Evolutionary conservation across 2,888 invertebrate genomes (phyloP), one percentile per base, ranked within the genome.

Genomic region (Lepidocyrtinus sp.): DNA sequence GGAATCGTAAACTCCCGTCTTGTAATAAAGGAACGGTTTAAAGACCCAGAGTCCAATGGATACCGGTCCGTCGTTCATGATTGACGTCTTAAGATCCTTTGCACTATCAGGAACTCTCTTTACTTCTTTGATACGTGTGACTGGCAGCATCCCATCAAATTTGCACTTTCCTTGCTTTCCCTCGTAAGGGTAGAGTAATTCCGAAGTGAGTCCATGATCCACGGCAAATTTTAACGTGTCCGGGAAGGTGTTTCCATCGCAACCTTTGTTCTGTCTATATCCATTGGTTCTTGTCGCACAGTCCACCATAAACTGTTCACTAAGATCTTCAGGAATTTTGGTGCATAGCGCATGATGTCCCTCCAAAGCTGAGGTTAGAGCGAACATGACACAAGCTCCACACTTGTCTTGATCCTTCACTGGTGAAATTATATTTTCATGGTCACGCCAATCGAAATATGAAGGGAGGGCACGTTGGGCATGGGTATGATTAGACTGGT

Each of bases 371-470:
- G 68, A 61, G 0, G 78, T 78, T 3, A 73, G 45, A 0, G 78
- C 61, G 50, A 78, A 78, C 72, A 78, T 72, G 0, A 78, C 78
- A 27, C 78, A 78, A 17, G 78, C 61, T n/a, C 78, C 78, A 50
- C 78, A 78, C 36, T 67, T 62, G 3, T 12, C 0, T 50, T 78
- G 78, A 64, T 78, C 78, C 36, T 65, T 71, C 0, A 77, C 77
- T 17, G 77, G 67, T 12, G 65, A 26, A 19, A 76, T 77, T 5
- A 71, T 36, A 36, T 7, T 36, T 17, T 71, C 24, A n/a, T 77
- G 59, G 12, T 67, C 67, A 17, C 77, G 71, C 77, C 77, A 77
- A 19, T 77, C 77, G 25, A 65, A 71, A 15, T 17, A 26, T 5
- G 71, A 3, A 7, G 77, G 77, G n/a, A 71, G 19, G 1, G 21